Conservation (phyloP, 2,797 vertebrate species). For the Heterohyrax brucei region DNA sequence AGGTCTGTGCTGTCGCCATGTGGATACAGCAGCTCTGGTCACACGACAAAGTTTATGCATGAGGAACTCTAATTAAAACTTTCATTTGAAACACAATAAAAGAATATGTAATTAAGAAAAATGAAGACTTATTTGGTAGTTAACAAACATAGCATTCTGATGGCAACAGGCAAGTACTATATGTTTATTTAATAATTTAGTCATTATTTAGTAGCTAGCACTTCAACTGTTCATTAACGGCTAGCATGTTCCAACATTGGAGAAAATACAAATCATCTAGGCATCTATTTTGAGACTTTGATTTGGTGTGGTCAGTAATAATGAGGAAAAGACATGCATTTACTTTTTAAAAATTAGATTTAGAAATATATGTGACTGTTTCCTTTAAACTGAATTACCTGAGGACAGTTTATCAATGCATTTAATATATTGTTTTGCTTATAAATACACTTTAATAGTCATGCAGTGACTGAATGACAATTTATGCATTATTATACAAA, state of each 20-base stretch:
- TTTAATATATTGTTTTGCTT: slow-evolving; percentile 49
- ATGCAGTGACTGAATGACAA: background rate
- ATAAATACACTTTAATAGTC: background rate
- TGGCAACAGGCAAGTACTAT: background rate
- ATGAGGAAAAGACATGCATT: background rate
- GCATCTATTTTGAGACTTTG: background rate
- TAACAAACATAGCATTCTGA: slow-evolving; percentile 44
- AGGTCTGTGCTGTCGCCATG: too few species aligned
- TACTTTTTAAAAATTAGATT: background rate
- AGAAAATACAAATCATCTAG: background rate
- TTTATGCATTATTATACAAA: background rate
- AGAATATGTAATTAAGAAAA: too few species aligned
- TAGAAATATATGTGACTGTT: background rate
- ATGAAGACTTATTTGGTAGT: slow-evolving; percentile 24
- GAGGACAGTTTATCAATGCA: slow-evolving; percentile 11
- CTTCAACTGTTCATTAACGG: slow-evolving; percentile 18
- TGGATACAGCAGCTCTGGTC: too few species aligned
- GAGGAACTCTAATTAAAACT: too few species aligned
- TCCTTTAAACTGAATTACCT: slow-evolving; percentile 29
- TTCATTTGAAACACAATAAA: too few species aligned
- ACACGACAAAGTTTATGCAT: too few species aligned
- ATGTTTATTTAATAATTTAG: background rate
- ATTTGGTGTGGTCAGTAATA: background rate
- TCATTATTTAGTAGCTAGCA: slow-evolving; percentile 19
- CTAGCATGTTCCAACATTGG: background rate